These are phyloP conservation scores for Clostera curtula DNA, from an alignment of 2,888 invertebrate genomes.

Conservation along the genomic window DNA sequence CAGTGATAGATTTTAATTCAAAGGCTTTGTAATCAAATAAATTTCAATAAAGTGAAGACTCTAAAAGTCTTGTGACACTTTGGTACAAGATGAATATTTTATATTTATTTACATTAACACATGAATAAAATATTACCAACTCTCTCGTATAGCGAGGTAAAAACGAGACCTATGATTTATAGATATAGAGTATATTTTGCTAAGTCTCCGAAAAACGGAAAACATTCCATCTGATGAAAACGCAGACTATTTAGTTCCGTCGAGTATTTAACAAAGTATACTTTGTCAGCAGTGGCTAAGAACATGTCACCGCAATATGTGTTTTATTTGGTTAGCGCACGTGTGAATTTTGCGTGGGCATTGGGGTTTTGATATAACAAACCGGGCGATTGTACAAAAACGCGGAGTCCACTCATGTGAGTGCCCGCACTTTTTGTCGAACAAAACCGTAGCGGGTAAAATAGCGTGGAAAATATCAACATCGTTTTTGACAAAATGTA, in stretches of 20 bases:
- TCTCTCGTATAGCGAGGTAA: no score
- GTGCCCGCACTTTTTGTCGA: conserved; percentile 29
- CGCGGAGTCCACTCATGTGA: conserved; percentile 28
- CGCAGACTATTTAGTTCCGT: conserved; percentile 20
- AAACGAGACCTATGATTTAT: no score
- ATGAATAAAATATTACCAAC: no score
- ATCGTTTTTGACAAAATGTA: conserved; percentile 11
- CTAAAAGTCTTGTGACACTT: no score
- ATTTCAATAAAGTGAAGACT: no score
- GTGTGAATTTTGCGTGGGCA: conserved; percentile 5
- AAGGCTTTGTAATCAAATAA: no score
- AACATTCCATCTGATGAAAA: conserved; percentile 26
- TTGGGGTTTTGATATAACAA: conserved; percentile 18
- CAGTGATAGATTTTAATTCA: no score
- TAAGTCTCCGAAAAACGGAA: conserved; percentile 18
- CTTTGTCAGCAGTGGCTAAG: conserved; percentile 19
- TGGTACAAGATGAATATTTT: no score
- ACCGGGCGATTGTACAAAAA: conserved; percentile 31
- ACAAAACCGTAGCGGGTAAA: conserved; percentile 30
- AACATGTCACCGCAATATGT: conserved; percentile 4
- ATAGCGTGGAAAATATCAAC: conserved; percentile 34
- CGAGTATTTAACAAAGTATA: conserved; percentile 24
- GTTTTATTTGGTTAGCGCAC: conserved; percentile 2
- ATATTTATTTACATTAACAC: no score
- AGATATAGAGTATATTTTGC: conserved; percentile 11